A percentile compares a stretch with the other conserved stretches of the same genome.
These are phyloP conservation scores for Stylophora pistillata DNA, from an alignment of 64 coral and sea anemone species.

Conservation along the genomic window DNA sequence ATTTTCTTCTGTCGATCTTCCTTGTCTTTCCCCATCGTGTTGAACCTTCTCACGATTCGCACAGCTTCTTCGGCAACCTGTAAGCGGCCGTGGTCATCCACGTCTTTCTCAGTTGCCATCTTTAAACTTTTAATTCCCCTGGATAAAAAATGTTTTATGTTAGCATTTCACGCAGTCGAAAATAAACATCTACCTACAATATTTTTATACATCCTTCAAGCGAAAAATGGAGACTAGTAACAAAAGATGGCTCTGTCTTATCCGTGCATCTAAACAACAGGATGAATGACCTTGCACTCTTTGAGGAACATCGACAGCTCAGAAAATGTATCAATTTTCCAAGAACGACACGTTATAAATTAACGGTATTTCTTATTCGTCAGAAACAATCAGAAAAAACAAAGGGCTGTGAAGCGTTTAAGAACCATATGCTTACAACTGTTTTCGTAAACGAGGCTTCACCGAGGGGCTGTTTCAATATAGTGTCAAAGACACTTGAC, in stretches of 20 bases:
- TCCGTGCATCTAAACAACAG: no score
- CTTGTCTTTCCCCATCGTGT: slow-evolving; percentile 32
- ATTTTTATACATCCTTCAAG: no score
- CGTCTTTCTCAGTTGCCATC: neutral
- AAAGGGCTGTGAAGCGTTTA: neutral
- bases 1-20: slow-evolving; percentile 54
- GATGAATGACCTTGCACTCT: no score
- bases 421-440: neutral
- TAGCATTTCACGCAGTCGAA: neutral
- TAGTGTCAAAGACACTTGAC: neutral
- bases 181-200: neutral
- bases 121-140: neutral
- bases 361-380: neutral
- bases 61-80: slow-evolving; percentile 60
- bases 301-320: no score
- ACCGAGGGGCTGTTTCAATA: neutral
- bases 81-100: neutral
- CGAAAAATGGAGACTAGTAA: no score
- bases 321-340: no score
- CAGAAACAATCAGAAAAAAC: neutral
- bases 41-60: slow-evolving; percentile 55
- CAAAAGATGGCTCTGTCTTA: no score
- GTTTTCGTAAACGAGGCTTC: neutral
- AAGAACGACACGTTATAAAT: no score
- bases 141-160: neutral